A percentile compares a stretch with the other conserved stretches of the same genome.
These are phyloP conservation scores for Pseudopleuronectes americanus DNA, from an alignment of 2,797 vertebrate species.

Conservation along the genomic window DNA sequence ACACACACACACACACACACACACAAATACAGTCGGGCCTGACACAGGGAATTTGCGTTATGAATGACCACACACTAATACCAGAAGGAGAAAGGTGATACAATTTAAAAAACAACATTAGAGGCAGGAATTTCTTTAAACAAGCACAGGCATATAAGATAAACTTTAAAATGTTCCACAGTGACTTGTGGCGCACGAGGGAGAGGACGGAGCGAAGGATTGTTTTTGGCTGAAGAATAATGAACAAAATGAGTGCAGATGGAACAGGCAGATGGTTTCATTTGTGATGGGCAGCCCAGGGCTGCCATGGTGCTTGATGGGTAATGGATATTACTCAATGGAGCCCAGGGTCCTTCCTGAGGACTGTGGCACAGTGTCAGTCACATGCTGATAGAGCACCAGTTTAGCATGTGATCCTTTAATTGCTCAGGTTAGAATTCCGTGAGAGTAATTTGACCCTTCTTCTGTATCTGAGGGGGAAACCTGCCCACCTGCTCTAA, in stretches of 20 bases:
- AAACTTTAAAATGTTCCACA: constrained; percentile 25
- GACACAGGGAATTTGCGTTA: constrained; percentile 38
- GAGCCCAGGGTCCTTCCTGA: constrained; percentile 66
- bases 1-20: no score
- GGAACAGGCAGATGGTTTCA: constrained; percentile 87
- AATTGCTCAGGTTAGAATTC: constrained; percentile 61
- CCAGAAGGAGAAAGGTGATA: constrained; percentile 17
- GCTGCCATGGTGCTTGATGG: constrained; percentile 77
- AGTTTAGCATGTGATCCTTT: constrained; percentile 70
- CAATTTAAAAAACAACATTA: constrained; percentile 21
- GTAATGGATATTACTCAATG: constrained; percentile 79
- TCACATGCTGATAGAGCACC: constrained; percentile 65
- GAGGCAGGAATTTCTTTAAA: constrained; percentile 32
- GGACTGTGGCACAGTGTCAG: constrained; percentile 69
- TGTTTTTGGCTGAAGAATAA: constrained; percentile 76
- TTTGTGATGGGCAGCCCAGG: constrained; percentile 80
- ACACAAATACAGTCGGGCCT: constrained; percentile 5
- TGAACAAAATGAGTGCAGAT: constrained; percentile 84
- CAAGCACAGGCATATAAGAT: constrained; percentile 4
- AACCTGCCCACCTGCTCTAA: constrained; percentile 17
- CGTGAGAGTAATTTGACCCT: constrained; percentile 55
- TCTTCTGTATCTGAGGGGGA: constrained; percentile 16
- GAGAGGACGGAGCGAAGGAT: constrained; percentile 45
- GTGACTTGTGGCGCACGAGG: constrained; percentile 23
- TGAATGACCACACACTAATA: constrained; percentile 59